Base-by-base conservation (phyloP, 1,140 invertebrate species). In the Paraescarpia echinospica region DNA sequence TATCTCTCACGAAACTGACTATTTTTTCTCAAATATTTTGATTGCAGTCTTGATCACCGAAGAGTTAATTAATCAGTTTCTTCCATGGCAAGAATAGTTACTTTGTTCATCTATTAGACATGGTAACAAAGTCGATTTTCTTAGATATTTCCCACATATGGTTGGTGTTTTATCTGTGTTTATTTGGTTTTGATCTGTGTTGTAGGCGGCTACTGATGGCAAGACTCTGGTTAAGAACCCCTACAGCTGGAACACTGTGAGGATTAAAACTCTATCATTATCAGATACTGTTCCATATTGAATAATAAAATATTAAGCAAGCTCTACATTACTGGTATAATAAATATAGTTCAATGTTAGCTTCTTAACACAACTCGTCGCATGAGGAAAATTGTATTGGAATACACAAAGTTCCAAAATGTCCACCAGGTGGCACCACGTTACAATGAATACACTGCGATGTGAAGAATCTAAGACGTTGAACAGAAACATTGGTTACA, bases 241-340 rank as follows among this genome's bases (percentile, higher is more conserved):
- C 9, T 96, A 96, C 94, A 94, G 96, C 91, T 97, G 97, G 97
- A 97, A 97, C 93, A 95, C 94, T 92, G 96, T 96, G 93, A 94
- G 94, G 93, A 77, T 77, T 77, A 18, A 77, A 27, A 77, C 14
- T 77, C 22, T 77, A n/a, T n/a, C n/a, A n/a, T n/a, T n/a, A n/a
- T n/a, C n/a, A n/a, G n/a, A n/a, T n/a, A 41, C 41, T 41, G 41
- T 41, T 41, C 41, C 4, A 41, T 41, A 41, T 41, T 41, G 41
- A 41, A 6, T 41, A 27, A 2, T 77, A 77, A 27, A 77, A 12
- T 27, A 77, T 27, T 77, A 77, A 51, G 48, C 48, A 51, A 51
- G 18, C 22, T 77, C 59, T 22, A 77, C 59, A 77, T 27, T 77
- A 31, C 8, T 51, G 48, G 48, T 51, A 51, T 51, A 51, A 51